Evolutionary conservation across 2,888 invertebrate genomes (phyloP), one percentile per base, ranked within the genome.

Genomic region (Orchesella flavescens): DNA sequence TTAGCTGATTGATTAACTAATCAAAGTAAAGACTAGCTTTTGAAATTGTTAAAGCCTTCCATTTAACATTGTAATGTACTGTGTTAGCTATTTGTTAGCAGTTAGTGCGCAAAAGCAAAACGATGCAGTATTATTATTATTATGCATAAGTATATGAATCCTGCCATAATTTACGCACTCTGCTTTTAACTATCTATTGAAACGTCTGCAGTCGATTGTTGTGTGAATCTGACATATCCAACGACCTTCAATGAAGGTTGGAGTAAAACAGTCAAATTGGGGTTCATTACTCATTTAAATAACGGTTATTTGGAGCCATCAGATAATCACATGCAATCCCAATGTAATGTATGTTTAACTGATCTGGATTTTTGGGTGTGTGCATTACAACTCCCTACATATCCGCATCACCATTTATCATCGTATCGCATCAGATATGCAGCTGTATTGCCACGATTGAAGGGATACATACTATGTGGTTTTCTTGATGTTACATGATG

Each of bases 161-260:
- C n/a, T 7, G 34, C 34, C 7, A 34, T 34, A 34, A 57, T 57
- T 57, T 57, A 57, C 57, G 57, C 57, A 57, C 57, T 10, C 3
- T 19, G 57, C 19, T 57, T 17, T 57, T 57, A 10, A 19, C 13
- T 19, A 57, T 10, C 57, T 57, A 19, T 57, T 19, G 19, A 17
- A 57, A 4, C 57, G 10, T 19, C 57, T 57, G 21, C 44, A 49
- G 19, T 9, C 13, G 46, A 49, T 17, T 68, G 71, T 57, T 71
- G 59, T 21, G 21, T 55, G 71, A 59, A 53, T 24, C 74, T 24
- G 63, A 63, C 65, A 65, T n/a, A 24, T 34, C 57, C 49, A 2
- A 43, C 53, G 61, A 49, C 74, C 74, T 74, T 74, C 74, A 13
- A 0, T 74, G 74, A 74, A 74, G 74, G 74, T 65, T 63, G 63